These are phyloP conservation scores for Sinocyclocheilus maitianheensis DNA, from an alignment of 2,113 vertebrate genomes.

Conservation along the genomic window DNA sequence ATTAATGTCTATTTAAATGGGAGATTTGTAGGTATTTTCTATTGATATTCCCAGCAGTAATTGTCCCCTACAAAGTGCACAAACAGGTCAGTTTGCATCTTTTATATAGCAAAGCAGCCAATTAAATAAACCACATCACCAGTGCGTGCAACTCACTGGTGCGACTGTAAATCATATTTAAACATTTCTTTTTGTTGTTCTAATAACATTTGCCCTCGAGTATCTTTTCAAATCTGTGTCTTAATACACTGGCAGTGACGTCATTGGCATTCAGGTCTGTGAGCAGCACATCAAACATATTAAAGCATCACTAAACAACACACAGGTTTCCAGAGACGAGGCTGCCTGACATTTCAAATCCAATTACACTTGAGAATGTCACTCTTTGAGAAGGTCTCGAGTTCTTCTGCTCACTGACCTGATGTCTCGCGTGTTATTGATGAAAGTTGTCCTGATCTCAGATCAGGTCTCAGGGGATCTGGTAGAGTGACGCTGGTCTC, in stretches of 20 bases:
- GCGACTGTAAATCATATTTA: too few species aligned
- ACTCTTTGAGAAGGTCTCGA: background rate
- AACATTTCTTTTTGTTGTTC: too few species aligned
- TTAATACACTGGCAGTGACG: background rate
- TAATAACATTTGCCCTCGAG: too few species aligned
- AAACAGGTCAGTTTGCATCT: too few species aligned
- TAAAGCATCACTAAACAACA: constrained; percentile 26
- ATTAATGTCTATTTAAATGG: background rate
- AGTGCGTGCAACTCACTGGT: too few species aligned
- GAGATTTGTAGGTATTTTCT: background rate
- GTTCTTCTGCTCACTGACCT: background rate
- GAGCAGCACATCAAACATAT: constrained; percentile 36
- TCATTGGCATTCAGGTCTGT: background rate
- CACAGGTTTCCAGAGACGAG: background rate
- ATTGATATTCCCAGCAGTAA: background rate
- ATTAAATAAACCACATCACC: too few species aligned
- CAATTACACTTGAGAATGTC: background rate
- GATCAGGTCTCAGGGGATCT: background rate
- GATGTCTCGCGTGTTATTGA: background rate
- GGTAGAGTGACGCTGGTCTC: background rate
- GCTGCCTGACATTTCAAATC: constrained; percentile 3
- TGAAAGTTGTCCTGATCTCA: background rate
- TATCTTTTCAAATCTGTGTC: background rate
- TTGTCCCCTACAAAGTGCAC: background rate
- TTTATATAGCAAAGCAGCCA: too few species aligned